Conservation (phyloP, 2,888 invertebrate species). For the Nomada flava region DNA sequence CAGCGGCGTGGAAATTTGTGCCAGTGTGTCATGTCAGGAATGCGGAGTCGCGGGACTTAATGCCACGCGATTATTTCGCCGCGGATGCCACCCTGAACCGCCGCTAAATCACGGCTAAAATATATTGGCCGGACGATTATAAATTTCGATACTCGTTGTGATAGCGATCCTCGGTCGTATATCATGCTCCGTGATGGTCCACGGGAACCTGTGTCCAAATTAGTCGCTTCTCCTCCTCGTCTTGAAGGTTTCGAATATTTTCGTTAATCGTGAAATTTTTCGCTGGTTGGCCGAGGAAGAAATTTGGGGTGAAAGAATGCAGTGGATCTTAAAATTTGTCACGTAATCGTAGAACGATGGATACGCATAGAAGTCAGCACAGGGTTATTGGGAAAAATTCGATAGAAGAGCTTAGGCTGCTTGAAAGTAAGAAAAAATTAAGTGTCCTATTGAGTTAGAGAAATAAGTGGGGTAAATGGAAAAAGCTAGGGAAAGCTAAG, state of each 20-base stretch:
- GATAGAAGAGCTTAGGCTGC: conserved; percentile 16
- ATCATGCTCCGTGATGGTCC: conserved; percentile 19
- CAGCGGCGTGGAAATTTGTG: conserved; percentile 54
- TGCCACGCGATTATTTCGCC: conserved; percentile 35
- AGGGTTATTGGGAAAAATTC: conserved; percentile 52
- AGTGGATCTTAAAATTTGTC: conserved; percentile 20
- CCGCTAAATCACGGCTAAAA: conserved; percentile 58
- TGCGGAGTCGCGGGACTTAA: conserved; percentile 40
- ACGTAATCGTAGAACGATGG: conserved; percentile 30
- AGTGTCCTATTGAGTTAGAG: background rate
- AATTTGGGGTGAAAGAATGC: too few relatives aligned
- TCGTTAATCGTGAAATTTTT: background rate
- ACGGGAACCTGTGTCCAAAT: conserved; percentile 20
- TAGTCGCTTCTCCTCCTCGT: background rate
- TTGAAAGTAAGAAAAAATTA: conserved; percentile 27
- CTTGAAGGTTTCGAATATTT: background rate
- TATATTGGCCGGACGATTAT: conserved; percentile 51
- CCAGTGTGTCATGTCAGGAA: conserved; percentile 60
- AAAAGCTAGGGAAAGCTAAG: background rate
- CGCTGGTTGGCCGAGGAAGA: too few relatives aligned
- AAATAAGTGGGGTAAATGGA: background rate
- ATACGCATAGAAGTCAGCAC: conserved; percentile 14
- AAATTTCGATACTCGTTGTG: conserved; percentile 53
- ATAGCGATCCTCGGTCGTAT: conserved; percentile 37
- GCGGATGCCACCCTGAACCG: conserved; percentile 1